phyloP scores from a whole-genome alignment of 2,888 invertebrate genomes.

The Meta bourneti region DNA sequence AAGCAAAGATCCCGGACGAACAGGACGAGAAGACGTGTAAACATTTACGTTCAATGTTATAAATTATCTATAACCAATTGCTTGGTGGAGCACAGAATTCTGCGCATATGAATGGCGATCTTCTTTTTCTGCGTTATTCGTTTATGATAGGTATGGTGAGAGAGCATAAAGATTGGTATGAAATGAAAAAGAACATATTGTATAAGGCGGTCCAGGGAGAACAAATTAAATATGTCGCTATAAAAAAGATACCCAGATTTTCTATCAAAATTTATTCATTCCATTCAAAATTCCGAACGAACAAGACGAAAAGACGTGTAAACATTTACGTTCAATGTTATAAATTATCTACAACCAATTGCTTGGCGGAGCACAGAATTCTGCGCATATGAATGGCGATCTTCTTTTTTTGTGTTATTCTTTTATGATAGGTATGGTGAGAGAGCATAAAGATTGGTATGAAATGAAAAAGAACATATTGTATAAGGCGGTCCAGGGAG shows the following conservation, averaged over 20 bases:
- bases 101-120: not conserved
- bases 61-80: slow-evolving; percentile 53
- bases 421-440: not conserved
- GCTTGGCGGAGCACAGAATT: not conserved
- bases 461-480: slow-evolving; percentile 20
- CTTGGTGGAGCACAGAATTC: not conserved
- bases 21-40: slow-evolving; percentile 26
- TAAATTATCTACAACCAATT: slow-evolving; percentile 57
- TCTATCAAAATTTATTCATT: slow-evolving; percentile 41
- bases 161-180: slow-evolving; percentile 12
- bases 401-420: not conserved
- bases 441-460: slow-evolving; percentile 19
- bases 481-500: not conserved
- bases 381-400: not conserved
- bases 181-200: slow-evolving; percentile 19
- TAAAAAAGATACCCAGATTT: slow-evolving; percentile 39
- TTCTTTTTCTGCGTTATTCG: not conserved
- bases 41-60: slow-evolving; percentile 67
- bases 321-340: slow-evolving; percentile 65
- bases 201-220: not conserved
- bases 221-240: slow-evolving; percentile 37
- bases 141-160: not conserved
- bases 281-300: slow-evolving; percentile 36
- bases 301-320: slow-evolving; percentile 22
- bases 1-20: slow-evolving; percentile 22